A percentile compares a stretch with the other conserved stretches of the same genome.
Evolutionary conservation across 2,113 vertebrate species (phyloP).

Genomic region (Proterorhinus semilunaris): DNA sequence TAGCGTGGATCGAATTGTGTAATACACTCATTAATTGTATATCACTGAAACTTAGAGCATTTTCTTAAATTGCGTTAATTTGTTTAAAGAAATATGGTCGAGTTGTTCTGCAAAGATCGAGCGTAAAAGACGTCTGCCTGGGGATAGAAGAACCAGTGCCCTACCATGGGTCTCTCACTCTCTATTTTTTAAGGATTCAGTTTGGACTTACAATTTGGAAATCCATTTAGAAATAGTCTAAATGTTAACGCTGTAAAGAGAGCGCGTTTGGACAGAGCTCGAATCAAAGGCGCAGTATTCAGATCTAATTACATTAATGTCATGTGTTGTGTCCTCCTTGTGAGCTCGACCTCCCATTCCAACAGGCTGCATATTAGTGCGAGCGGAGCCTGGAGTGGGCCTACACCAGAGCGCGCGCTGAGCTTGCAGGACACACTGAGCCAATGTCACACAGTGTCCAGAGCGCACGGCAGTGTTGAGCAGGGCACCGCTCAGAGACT

Average conservation of each 20-base stretch:
- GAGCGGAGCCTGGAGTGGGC: slow-evolving; percentile 50
- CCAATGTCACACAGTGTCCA: slow-evolving; percentile 51
- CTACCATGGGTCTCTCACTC: too few relatives aligned
- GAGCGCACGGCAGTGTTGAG: slow-evolving; percentile 67
- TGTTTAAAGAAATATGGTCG: background rate
- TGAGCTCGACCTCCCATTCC: slow-evolving; percentile 73
- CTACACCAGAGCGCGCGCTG: slow-evolving; percentile 47
- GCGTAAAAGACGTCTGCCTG: background rate
- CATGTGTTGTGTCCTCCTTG: slow-evolving; percentile 71
- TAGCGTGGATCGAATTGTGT: slow-evolving; percentile 18
- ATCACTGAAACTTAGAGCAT: slow-evolving; percentile 4
- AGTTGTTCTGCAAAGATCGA: slow-evolving; percentile 4
- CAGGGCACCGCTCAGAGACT: slow-evolving; percentile 65
- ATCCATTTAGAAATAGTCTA: background rate
- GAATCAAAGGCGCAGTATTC: slow-evolving; percentile 60
- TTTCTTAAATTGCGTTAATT: background rate
- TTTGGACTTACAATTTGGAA: too few relatives aligned
- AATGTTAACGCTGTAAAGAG: slow-evolving; percentile 12
- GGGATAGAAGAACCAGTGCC: too few relatives aligned
- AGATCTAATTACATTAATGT: slow-evolving; percentile 75
- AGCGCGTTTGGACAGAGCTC: slow-evolving; percentile 22
- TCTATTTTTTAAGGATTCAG: too few relatives aligned
- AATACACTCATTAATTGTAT: slow-evolving; percentile 20
- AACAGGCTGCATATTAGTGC: slow-evolving; percentile 55
- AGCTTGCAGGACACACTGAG: slow-evolving; percentile 51